phyloP scores from a whole-genome alignment of 2,888 invertebrate genomes.

The Lochmaea crataegi region DNA sequence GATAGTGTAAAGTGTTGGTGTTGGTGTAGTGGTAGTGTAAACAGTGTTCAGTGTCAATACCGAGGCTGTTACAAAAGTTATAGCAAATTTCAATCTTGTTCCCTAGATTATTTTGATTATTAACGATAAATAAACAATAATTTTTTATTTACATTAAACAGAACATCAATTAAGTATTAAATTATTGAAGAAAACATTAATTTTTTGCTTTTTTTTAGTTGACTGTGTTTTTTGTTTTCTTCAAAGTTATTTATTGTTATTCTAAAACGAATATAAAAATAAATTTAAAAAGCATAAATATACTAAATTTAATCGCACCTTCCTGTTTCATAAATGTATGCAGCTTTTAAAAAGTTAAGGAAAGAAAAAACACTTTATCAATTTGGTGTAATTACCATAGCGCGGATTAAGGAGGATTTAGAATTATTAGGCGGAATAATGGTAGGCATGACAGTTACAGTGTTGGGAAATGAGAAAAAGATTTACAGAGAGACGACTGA shows the following conservation, averaged over 20 bases:
- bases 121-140: too few relatives aligned
- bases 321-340: slow-evolving; percentile 5
- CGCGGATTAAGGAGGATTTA: slow-evolving; percentile 32
- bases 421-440: slow-evolving; percentile 41
- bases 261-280: neutral
- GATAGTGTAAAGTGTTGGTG: too few relatives aligned
- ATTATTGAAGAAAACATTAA: neutral
- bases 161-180: too few relatives aligned
- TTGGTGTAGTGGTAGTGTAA: too few relatives aligned
- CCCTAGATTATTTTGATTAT: too few relatives aligned
- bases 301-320: neutral
- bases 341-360: slow-evolving; percentile 8
- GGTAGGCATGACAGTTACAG: slow-evolving; percentile 46
- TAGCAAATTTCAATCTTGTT: too few relatives aligned
- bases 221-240: neutral
- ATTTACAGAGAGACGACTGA: slow-evolving; percentile 41
- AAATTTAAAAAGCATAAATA: neutral
- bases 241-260: neutral
- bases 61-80: too few relatives aligned
- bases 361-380: slow-evolving; percentile 30
- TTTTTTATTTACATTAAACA: too few relatives aligned
- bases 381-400: slow-evolving; percentile 31
- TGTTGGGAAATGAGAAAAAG: slow-evolving; percentile 44
- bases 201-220: neutral
- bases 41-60: too few relatives aligned